Conservation (phyloP, 1,140 invertebrate genomes). For the Danaus plexippus region DNA sequence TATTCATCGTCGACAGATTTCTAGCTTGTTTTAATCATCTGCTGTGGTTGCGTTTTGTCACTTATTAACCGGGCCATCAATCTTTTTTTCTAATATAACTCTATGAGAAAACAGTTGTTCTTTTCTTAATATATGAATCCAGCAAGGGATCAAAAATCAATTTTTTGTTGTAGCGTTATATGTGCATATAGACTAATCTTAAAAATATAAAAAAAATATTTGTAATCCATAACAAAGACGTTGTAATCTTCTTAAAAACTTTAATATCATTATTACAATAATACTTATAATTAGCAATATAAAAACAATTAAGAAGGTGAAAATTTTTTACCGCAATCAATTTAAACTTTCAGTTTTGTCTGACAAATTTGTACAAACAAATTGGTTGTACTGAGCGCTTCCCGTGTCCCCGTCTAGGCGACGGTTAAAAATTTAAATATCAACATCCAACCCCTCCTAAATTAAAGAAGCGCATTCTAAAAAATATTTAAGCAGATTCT, state of each 20-base stretch:
- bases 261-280: no score
- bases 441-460: slow-evolving; percentile 47
- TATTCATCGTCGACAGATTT: slow-evolving; percentile 34
- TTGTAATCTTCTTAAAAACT: no score
- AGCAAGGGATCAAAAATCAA: no score
- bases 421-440: slow-evolving; percentile 66
- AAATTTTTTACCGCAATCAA: slow-evolving; percentile 23
- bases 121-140: no score
- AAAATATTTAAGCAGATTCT: slow-evolving; percentile 32
- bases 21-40: slow-evolving; percentile 57
- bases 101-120: no score
- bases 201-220: no score
- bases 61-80: no score
- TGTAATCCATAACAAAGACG: no score
- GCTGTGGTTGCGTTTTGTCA: slow-evolving; percentile 28
- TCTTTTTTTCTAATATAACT: slow-evolving; percentile 5
- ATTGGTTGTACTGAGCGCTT: slow-evolving; percentile 38
- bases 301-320: no score
- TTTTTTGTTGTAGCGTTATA: no score
- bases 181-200: no score
- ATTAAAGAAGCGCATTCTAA: slow-evolving; percentile 46
- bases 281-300: no score
- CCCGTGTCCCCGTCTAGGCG: slow-evolving; percentile 40
- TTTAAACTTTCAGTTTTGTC: slow-evolving; percentile 34
- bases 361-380: slow-evolving; percentile 57